phyloP scores from a whole-genome alignment of 2,113 vertebrate species.

The Rhynchopsitta pachyrhyncha region DNA sequence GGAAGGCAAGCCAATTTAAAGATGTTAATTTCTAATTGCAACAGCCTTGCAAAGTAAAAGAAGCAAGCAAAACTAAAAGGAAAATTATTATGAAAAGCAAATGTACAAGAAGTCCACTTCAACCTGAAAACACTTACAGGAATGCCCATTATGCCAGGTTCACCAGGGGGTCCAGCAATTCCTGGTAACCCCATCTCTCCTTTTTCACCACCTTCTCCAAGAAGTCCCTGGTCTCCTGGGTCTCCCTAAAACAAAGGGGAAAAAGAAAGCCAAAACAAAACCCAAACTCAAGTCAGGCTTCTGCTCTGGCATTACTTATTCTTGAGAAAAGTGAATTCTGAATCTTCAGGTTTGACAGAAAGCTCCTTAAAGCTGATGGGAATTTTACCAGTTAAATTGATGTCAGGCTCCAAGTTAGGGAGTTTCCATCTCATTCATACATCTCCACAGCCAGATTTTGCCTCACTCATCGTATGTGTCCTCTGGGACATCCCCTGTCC shows the following conservation, averaged over 20 bases:
- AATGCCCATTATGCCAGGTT: slow-evolving; percentile 82
- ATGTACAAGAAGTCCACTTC: neutral
- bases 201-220: slow-evolving; percentile 89
- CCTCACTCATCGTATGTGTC: neutral
- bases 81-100: neutral
- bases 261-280: neutral
- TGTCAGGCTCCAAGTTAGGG: neutral
- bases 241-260: slow-evolving; percentile 78
- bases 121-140: slow-evolving; percentile 76
- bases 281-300: neutral
- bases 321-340: neutral
- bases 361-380: neutral
- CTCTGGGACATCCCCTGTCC: neutral
- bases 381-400: neutral
- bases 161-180: slow-evolving; percentile 76
- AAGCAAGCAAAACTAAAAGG: neutral
- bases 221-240: slow-evolving; percentile 81
- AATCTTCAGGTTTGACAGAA: neutral
- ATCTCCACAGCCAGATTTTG: neutral
- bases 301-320: neutral
- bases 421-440: neutral
- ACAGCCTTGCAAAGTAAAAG: neutral
- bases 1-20: neutral
- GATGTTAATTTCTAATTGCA: neutral
- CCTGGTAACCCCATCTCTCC: slow-evolving; percentile 83